phyloP scores from a whole-genome alignment of 2,888 invertebrate species.

The Nemotelus pantherinus region DNA sequence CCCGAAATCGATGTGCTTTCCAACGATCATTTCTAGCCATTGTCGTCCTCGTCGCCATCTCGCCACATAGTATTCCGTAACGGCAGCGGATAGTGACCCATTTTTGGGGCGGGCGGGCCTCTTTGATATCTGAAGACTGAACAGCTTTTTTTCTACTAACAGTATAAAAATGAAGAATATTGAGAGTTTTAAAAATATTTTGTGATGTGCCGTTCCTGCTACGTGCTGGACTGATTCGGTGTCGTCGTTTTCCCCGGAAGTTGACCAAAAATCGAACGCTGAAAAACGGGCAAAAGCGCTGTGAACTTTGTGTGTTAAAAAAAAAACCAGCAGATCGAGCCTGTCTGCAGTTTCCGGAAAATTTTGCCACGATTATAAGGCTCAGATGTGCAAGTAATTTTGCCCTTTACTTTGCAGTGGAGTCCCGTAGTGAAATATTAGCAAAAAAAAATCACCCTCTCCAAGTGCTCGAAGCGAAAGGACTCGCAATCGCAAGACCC shows the following conservation, averaged over 20 bases:
- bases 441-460: too few species aligned
- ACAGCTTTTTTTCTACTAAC: conserved; percentile 32
- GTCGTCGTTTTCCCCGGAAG: neutral
- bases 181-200: conserved; percentile 40
- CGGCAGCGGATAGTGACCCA: conserved; percentile 54
- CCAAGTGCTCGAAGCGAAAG: too few species aligned
- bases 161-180: conserved; percentile 35
- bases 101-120: conserved; percentile 53
- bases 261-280: neutral
- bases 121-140: conserved; percentile 38
- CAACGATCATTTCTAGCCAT: conserved; percentile 44
- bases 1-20: conserved; percentile 50
- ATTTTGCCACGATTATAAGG: too few species aligned
- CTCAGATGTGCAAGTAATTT: too few species aligned
- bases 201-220: conserved; percentile 25
- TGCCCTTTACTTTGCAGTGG: too few species aligned
- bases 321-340: neutral
- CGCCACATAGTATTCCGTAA: conserved; percentile 51
- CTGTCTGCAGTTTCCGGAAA: neutral
- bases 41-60: conserved; percentile 47
- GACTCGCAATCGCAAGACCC: too few species aligned
- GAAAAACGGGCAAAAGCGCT: neutral
- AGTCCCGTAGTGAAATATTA: too few species aligned
- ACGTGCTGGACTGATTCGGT: neutral
- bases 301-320: neutral